Evolutionary conservation across 2,113 vertebrate species (phyloP), one percentile per base, ranked within the genome.

Genomic region (Fregetta grallaria): DNA sequence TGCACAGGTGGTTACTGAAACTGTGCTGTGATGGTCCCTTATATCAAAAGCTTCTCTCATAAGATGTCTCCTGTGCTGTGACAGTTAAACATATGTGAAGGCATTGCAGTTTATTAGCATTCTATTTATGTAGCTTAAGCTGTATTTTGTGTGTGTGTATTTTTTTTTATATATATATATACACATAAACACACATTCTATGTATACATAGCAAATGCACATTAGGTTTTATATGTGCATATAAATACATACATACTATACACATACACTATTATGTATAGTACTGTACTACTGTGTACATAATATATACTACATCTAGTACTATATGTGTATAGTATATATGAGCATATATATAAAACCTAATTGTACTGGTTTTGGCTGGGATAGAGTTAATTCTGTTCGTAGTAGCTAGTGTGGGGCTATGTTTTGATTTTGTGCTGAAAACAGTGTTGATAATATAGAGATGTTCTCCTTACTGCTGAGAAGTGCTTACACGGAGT

Each of bases 71-170:
- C 15, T 34, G 40, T 62, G 21, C 72, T 52, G 23, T 32, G 47
- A n/a, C 38, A 72, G 12, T 36, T 65, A 52, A 75, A 67, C 2
- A 0, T 42, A 11, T 1, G n/a, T 42, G 44, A 40, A 30, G 9
- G 56, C 58, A 50, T 1, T 62, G 18, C 18, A 36, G 63, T 61
- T 70, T 20, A 32, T 12, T 63, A 40, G 25, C 12, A 19, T 22
- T 63, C 25, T 27, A 0, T 30, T 81, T 53, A 15, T 42, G 47
- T 55, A 78, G 10, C 9, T 62, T 40, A 36, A 38, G 34, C 30
- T 40, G 16, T 32, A 40, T 0, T 27, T 11, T 6, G 23, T 7
- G 3, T n/a, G 4, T 47, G 7, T n/a, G n/a, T n/a, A n/a, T n/a
- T n/a, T 29, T 8, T 14, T 26, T 50, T 7, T 11, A 25, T 36